Evolutionary conservation across 2,113 vertebrate genomes (phyloP).

Genomic region (Vicugna pacos): DNA sequence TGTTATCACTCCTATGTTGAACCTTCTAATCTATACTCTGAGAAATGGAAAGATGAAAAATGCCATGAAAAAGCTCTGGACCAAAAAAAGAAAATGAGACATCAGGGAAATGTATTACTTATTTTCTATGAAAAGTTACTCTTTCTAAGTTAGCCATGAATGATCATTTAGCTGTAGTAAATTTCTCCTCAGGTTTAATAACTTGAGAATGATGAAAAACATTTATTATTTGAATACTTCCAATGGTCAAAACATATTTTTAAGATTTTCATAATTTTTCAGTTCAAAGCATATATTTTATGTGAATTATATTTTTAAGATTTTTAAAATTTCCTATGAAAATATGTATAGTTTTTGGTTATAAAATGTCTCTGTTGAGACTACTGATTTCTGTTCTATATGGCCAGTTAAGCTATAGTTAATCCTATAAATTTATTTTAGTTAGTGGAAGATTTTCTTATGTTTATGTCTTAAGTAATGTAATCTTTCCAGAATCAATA

Average conservation of each 20-base stretch:
- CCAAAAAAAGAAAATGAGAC: not conserved
- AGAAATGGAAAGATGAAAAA: conserved; percentile 76
- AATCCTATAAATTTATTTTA: not conserved
- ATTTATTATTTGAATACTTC: not conserved
- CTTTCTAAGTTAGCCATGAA: not conserved
- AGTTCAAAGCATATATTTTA: not conserved
- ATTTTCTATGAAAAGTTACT: not conserved
- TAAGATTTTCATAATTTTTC: not conserved
- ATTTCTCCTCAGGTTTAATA: not conserved
- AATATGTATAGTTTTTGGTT: not conserved
- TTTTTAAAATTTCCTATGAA: not conserved
- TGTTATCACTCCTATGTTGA: conserved; percentile 72
- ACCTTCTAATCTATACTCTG: conserved; percentile 72
- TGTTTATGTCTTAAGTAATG: not conserved
- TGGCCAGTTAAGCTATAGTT: not conserved
- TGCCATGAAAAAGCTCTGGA: conserved; percentile 69
- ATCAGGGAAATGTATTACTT: not conserved
- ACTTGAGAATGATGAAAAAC: not conserved
- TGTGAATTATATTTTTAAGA: not conserved
- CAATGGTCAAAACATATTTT: not conserved
- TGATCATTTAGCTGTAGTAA: not conserved
- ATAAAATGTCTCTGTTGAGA: not conserved
- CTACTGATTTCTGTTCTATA: not conserved
- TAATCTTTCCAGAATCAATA: not conserved
- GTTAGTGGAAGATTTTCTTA: not conserved